Evolutionary conservation across 2,113 vertebrate genomes (phyloP).

Genomic region (Pelecanoides urinatrix): DNA sequence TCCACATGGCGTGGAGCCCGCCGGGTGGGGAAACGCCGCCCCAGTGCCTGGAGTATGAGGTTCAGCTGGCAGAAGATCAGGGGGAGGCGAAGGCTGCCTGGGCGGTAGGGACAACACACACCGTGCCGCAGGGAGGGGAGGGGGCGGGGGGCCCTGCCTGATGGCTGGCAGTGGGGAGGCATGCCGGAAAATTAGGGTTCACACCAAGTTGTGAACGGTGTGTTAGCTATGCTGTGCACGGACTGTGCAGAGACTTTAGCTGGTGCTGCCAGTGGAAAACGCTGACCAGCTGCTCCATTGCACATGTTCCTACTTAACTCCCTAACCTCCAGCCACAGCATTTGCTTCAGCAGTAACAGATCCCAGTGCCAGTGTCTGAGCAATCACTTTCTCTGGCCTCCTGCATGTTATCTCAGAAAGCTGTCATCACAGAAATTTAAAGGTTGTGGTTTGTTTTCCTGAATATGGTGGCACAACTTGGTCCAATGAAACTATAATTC

Average conservation of each 20-base stretch:
- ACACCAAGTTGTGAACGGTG: rapidly evolving
- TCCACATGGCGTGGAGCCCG: constrained; percentile 71
- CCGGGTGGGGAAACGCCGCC: constrained; percentile 63
- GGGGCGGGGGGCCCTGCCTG: background rate
- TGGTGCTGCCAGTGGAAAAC: background rate
- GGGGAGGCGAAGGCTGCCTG: background rate
- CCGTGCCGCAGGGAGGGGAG: rapidly evolving
- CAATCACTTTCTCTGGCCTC: rapidly evolving
- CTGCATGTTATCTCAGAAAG: background rate
- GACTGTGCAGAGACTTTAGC: rapidly evolving
- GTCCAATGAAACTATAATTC: background rate
- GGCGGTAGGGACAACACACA: constrained; percentile 23
- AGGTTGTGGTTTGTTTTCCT: background rate
- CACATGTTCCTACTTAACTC: background rate
- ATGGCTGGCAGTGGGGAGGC: rapidly evolving
- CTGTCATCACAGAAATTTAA: background rate
- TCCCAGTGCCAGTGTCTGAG: background rate
- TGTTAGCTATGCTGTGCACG: no score
- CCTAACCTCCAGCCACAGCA: background rate
- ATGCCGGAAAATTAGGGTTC: rapidly evolving
- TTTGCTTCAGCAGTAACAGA: background rate
- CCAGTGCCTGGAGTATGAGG: constrained; percentile 83
- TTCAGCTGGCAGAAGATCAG: constrained; percentile 55
- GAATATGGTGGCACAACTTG: background rate
- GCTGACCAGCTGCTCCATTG: rapidly evolving